A percentile compares a stretch with the other conserved stretches of the same genome.
These are phyloP conservation scores for Belgica antarctica DNA, from an alignment of 2,888 invertebrate genomes.

Conservation along the genomic window DNA sequence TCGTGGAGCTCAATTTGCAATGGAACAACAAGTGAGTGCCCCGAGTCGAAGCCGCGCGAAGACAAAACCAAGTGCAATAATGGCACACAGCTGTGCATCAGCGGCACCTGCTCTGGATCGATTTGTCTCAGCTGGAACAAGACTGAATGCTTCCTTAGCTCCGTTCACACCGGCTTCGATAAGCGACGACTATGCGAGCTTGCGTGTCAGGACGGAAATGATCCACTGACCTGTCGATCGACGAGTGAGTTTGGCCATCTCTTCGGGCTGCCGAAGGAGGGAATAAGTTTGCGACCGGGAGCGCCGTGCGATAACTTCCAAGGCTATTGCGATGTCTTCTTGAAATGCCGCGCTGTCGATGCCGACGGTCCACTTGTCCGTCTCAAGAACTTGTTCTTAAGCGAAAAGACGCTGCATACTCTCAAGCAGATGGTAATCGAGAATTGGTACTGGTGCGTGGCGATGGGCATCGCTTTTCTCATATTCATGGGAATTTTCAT, in stretches of 20 bases:
- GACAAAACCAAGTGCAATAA: constrained; percentile 96
- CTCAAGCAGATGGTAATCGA: constrained; percentile 93
- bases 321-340: constrained; percentile 99
- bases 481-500: constrained; percentile 97
- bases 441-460: constrained; percentile 92
- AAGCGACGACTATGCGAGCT: constrained; percentile 89
- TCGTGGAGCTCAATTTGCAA: constrained; percentile 84
- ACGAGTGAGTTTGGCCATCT: constrained; percentile 80
- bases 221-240: constrained; percentile 71
- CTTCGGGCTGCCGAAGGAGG: constrained; percentile 72
- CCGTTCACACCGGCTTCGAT: constrained; percentile 61
- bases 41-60: constrained; percentile 73
- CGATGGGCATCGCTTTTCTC: constrained; percentile 87
- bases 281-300: constrained; percentile 86
- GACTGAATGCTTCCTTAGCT: constrained; percentile 80
- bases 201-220: constrained; percentile 88
- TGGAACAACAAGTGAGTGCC: constrained; percentile 83
- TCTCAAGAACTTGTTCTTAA: constrained; percentile 91
- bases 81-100: constrained; percentile 80
- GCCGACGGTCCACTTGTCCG: constrained; percentile 97
- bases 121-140: constrained; percentile 94
- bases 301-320: constrained; percentile 99
- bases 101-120: constrained; percentile 90
- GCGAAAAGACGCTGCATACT: constrained; percentile 80
- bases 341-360: constrained; percentile 97